Conservation (phyloP, 2,113 vertebrate genomes). For the Phylloscopus whistleri region DNA sequence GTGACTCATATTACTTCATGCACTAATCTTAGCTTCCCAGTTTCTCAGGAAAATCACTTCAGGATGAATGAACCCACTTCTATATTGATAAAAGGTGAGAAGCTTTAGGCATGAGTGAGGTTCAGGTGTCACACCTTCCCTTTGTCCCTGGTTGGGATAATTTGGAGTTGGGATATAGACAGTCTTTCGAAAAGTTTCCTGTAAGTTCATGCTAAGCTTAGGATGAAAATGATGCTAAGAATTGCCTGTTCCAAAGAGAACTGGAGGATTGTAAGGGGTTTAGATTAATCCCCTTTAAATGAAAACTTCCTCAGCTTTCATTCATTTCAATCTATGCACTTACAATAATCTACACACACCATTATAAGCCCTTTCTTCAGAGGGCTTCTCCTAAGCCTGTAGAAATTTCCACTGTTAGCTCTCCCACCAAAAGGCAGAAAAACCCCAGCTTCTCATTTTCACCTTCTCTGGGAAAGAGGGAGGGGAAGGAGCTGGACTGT, state of each 20-base stretch:
- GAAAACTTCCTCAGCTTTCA: slow-evolving; percentile 55
- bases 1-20: not conserved
- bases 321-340: not conserved
- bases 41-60: not conserved
- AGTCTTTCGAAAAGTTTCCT: not conserved
- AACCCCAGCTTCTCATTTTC: not conserved
- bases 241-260: slow-evolving; percentile 20
- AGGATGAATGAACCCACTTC: not conserved
- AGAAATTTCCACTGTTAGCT: slow-evolving; percentile 16
- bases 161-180: not conserved
- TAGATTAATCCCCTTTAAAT: slow-evolving; percentile 67
- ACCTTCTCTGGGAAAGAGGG: slow-evolving; percentile 30
- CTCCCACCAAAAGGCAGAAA: not conserved
- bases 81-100: not conserved
- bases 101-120: not conserved
- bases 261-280: slow-evolving; percentile 8
- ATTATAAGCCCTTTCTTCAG: slow-evolving; percentile 3
- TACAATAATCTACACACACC: slow-evolving; percentile 8
- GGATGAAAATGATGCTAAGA: slow-evolving; percentile 8
- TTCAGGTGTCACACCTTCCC: not conserved
- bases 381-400: slow-evolving; percentile 10
- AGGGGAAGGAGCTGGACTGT: slow-evolving; percentile 21
- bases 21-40: not conserved
- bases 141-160: not conserved
- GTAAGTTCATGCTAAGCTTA: not conserved